Percentiles rank a stretch among this genome's conserved stretches.
Conservation (phyloP, 1,140 invertebrate genomes). For the Brachionus calyciflorus region DNA sequence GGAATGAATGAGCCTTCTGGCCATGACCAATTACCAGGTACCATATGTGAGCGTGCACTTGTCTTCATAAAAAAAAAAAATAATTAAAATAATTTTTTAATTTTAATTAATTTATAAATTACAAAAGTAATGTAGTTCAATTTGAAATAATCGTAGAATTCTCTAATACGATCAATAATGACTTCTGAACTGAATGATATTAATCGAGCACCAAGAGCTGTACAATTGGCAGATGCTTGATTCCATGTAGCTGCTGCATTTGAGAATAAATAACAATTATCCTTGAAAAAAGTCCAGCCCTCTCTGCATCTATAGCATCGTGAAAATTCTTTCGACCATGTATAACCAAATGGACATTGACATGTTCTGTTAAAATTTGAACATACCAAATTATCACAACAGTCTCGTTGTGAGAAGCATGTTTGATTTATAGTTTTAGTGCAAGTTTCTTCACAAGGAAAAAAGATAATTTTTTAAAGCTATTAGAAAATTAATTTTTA, state of each 20-base stretch:
- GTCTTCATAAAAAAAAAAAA: neutral
- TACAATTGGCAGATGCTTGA: neutral
- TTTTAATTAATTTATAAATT: neutral
- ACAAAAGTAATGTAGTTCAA: neutral
- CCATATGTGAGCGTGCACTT: neutral
- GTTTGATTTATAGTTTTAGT: neutral
- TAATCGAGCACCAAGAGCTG: neutral
- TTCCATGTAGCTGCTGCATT: neutral
- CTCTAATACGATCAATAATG: neutral
- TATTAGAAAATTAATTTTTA: too few species aligned
- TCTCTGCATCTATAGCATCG: neutral
- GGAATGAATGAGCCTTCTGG: neutral
- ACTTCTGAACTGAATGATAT: neutral
- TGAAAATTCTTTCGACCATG: neutral
- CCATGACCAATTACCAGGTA: slow-evolving; percentile 30
- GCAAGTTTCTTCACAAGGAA: neutral
- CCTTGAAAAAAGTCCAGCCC: neutral
- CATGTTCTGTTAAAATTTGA: neutral
- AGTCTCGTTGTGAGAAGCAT: neutral
- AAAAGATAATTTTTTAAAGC: too few species aligned
- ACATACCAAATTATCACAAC: neutral
- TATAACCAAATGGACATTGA: neutral
- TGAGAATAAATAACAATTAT: neutral
- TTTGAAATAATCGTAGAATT: neutral
- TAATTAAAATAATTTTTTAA: neutral